Conservation (phyloP, 2,797 vertebrate species). For the Aratinga solstitialis region DNA sequence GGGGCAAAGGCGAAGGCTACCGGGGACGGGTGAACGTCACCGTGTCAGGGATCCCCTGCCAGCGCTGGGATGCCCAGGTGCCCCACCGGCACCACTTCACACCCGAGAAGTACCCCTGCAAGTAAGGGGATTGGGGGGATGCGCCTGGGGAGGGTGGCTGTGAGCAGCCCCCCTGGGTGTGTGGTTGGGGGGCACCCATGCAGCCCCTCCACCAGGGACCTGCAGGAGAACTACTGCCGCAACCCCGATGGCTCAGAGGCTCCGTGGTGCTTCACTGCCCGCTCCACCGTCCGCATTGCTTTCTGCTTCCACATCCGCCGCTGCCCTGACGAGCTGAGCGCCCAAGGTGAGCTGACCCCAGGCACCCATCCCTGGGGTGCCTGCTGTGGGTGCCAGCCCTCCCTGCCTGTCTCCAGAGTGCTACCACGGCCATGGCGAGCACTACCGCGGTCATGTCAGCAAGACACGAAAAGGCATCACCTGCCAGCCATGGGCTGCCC, state of each 20-base stretch:
- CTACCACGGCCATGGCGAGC: constrained; percentile 85
- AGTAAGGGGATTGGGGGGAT: constrained; percentile 78
- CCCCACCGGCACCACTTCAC: constrained; percentile 89
- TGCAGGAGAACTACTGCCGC: constrained; percentile 95
- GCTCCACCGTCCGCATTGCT: constrained; percentile 81
- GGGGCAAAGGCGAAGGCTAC: constrained; percentile 89
- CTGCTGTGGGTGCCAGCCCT: not conserved
- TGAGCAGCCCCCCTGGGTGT: not conserved
- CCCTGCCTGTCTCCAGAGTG: constrained; percentile 72
- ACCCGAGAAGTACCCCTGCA: constrained; percentile 92
- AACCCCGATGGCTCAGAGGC: constrained; percentile 96
- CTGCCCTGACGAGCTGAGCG: constrained; percentile 86
- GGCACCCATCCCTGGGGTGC: not conserved
- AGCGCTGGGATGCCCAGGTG: constrained; percentile 89
- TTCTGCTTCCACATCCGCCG: constrained; percentile 96
- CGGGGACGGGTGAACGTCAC: constrained; percentile 88
- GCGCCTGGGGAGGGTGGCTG: fast-evolving
- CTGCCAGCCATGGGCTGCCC: constrained; percentile 90
- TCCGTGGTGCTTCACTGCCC: constrained; percentile 94
- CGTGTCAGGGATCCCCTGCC: constrained; percentile 87
- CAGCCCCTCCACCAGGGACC: constrained; percentile 75
- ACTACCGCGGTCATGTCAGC: constrained; percentile 85
- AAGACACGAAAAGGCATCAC: constrained; percentile 93
- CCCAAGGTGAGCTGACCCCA: constrained; percentile 78
- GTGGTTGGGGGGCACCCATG: not conserved